Conservation (phyloP, 2,797 vertebrate genomes). For the Nothura maculosa region DNA sequence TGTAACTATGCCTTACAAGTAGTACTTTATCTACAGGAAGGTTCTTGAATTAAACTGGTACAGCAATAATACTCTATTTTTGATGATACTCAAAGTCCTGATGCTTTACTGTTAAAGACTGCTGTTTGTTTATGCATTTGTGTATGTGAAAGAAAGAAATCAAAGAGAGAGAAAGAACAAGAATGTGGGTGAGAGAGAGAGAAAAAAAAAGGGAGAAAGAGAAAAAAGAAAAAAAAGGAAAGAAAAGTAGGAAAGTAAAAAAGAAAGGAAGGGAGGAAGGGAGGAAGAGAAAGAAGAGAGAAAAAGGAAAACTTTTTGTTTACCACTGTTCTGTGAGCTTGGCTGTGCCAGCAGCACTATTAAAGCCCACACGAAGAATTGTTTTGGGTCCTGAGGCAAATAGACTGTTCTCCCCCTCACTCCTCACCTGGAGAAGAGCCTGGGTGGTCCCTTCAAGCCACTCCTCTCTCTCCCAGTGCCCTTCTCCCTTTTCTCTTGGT, state of each 20-base stretch:
- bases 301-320: background rate
- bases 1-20: background rate
- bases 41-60: background rate
- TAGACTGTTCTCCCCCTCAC: constrained; percentile 31
- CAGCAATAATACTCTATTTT: background rate
- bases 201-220: background rate
- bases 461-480: background rate
- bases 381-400: constrained; percentile 70
- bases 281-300: no score
- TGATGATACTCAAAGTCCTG: background rate
- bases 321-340: background rate
- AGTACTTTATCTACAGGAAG: background rate
- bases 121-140: background rate
- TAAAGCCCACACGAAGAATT: constrained; percentile 27
- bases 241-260: rapidly evolving
- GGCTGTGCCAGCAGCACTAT: background rate
- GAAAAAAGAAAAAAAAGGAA: rapidly evolving
- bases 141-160: background rate
- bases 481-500: constrained; percentile 13
- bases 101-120: background rate
- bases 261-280: no score
- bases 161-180: background rate
- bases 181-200: background rate
- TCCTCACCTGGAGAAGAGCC: constrained; percentile 25
- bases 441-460: constrained; percentile 59